phyloP scores from a whole-genome alignment of 2,888 invertebrate species.

The Elysia crispata region DNA sequence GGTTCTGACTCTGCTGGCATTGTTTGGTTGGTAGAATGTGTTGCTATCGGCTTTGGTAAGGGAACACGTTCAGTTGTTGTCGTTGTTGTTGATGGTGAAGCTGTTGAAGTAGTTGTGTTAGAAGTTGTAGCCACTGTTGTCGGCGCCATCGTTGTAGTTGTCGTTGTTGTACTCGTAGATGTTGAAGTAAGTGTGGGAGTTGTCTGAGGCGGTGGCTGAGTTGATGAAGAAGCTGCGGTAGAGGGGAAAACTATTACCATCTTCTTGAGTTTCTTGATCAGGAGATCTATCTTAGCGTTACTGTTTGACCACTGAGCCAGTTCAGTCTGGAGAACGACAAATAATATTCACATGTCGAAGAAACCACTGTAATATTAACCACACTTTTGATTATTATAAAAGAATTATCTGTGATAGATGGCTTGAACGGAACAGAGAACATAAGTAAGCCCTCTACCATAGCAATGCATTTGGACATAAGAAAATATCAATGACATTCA shows the following conservation, averaged over 20 bases:
- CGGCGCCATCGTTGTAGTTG: neutral
- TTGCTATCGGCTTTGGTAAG: no score
- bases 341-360: neutral
- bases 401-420: no score
- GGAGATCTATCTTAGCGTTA: neutral
- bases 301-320: constrained; percentile 13
- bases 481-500: no score
- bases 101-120: neutral
- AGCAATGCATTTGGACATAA: no score
- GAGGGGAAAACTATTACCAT: constrained; percentile 6
- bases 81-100: neutral
- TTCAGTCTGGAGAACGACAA: constrained; percentile 14
- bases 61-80: neutral
- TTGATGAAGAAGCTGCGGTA: no score
- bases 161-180: neutral
- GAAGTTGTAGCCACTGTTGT: neutral
- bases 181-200: neutral
- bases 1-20: no score
- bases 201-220: neutral
- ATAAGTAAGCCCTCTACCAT: no score
- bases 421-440: no score
- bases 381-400: no score
- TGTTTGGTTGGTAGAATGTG: no score
- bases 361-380: no score
- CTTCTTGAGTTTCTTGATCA: constrained; percentile 3